Base-by-base conservation (phyloP, 2,888 invertebrate genomes). In the Clanis bilineata region DNA sequence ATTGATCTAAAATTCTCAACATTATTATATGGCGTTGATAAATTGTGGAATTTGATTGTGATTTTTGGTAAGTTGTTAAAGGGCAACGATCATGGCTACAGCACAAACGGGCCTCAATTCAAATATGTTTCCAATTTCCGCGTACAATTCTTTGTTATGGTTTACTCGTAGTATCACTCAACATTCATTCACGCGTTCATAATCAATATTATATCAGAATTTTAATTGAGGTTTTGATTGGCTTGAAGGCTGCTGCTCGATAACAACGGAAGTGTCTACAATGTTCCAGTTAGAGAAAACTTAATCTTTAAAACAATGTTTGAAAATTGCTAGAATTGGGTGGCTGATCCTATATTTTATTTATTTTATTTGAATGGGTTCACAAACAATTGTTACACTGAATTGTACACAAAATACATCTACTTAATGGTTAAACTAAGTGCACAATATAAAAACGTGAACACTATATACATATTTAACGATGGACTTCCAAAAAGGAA, bases 201-300 rank as follows among this genome's bases (percentile, higher is more conserved):
- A 51, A 32, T 51, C 51, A 18, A 51, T 51, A 51, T 51, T 51
- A 28, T 51, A 51, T 32, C 51, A 51, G 51, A 32, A 51, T 51
- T 28, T 32, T 51, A 51, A 51, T 51, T 51, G 28, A 9, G 1
- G 15, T 51, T 41, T 51, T 51, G 51, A 51, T 51, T 51, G 51
- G 51, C 51, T 51, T 47, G 25, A 47, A 47, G 47, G 51, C 51
- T 51, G 44, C 22, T 45, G 28, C 10, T 51, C 51, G 9, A 15
- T 15, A 28, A 51, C 2, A 51, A 32, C 51, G 32, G 32, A 28
- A 51, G 51, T 25, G 9, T 6, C 18, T 51, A 18, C 6, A 28
- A 10, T 28, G 32, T 18, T 51, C 28, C 9, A 51, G 15, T 9
- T 9, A 32, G 28, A 18, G 28, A 51, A 51, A 51, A 28, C 32